A percentile compares a stretch with the other conserved stretches of the same genome.
Conservation (phyloP, 1,140 invertebrate genomes). For the Bilobella aurantiaca region DNA sequence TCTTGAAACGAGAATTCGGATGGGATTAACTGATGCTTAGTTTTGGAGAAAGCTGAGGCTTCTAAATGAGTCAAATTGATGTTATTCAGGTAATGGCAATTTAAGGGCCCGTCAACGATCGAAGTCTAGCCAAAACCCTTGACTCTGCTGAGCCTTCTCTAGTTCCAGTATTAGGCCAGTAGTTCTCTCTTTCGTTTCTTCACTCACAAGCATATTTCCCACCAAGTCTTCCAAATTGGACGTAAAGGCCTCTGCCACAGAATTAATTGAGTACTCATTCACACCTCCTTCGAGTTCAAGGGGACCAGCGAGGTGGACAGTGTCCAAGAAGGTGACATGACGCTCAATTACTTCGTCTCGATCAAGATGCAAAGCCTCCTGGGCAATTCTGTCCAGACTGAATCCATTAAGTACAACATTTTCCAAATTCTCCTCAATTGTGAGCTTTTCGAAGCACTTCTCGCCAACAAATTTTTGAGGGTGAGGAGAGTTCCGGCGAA, state of each 20-base stretch:
- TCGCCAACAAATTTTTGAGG: not conserved
- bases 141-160: not conserved
- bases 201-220: not conserved
- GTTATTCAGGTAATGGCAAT: constrained; percentile 3
- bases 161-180: not conserved
- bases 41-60: constrained; percentile 10
- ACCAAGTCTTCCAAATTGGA: not conserved
- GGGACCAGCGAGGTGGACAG: not conserved
- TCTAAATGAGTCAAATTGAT: constrained; percentile 6
- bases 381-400: not conserved
- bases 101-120: not conserved
- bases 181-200: not conserved
- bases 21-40: constrained; percentile 2
- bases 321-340: not conserved
- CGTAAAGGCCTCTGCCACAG: not conserved
- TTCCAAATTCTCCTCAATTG: not conserved
- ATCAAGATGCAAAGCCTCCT: not conserved
- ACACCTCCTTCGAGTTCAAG: not conserved
- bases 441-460: not conserved
- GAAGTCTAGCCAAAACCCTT: not conserved
- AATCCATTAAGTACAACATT: not conserved
- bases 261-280: not conserved
- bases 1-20: constrained; percentile 13
- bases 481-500: not conserved
- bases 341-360: constrained; percentile 3